Evolutionary conservation across 2,113 vertebrate species (phyloP).

Genomic region (Noctilio leporinus): DNA sequence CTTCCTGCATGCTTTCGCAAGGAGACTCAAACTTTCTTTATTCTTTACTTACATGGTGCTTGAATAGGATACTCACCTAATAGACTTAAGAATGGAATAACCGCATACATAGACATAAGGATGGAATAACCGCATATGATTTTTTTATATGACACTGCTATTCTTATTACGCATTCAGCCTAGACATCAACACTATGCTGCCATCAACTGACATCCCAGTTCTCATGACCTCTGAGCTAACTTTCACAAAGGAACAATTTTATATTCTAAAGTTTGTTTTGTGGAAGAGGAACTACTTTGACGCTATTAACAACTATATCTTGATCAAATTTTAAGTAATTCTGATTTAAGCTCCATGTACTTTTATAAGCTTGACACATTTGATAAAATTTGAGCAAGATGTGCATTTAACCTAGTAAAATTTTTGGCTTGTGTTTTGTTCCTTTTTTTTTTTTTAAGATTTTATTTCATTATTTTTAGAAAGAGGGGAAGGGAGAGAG

Average conservation of each 20-base stretch:
- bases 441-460: neutral
- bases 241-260: neutral
- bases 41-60: neutral
- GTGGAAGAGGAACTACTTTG: neutral
- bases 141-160: neutral
- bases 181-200: neutral
- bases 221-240: neutral
- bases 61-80: neutral
- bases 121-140: neutral
- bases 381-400: neutral
- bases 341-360: neutral
- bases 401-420: neutral
- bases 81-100: neutral
- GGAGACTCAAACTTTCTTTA: neutral
- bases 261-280: neutral
- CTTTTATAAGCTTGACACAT: neutral
- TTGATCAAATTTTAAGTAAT: neutral
- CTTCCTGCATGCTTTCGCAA: neutral
- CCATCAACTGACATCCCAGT: neutral
- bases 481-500: too few relatives aligned
- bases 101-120: neutral
- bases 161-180: neutral
- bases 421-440: neutral
- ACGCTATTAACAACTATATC: neutral
- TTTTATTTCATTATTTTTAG: too few relatives aligned